Evolutionary conservation across 1,140 invertebrate species (phyloP), one percentile per base, ranked within the genome.

Genomic region (Heterodera carotae): DNA sequence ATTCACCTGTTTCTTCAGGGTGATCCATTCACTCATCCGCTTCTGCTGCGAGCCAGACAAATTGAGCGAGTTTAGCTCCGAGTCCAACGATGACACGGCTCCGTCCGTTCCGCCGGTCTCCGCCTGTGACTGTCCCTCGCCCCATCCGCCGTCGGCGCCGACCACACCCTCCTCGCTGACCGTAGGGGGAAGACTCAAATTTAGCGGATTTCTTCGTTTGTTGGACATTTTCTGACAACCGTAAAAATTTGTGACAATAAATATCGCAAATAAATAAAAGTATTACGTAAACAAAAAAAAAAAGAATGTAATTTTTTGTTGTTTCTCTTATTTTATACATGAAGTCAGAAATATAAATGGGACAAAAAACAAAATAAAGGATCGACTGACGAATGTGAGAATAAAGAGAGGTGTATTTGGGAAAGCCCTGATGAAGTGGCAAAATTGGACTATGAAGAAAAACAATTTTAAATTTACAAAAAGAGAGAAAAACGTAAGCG

Each of bases 21-120:
- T 73, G 25, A 87, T 71, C 83, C 86, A 87, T 48, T 87, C 85
- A n/a, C 76, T 78, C 81, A 87, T 84, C 1, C 86, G 81, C 36
- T 84, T 72, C 31, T 74, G 75, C 59, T 87, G 85, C n/a, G 82
- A 56, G 12, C 83, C 81, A 22, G 85, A 88, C 0, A 88, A 77
- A 29, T 31, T 62, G 31, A 87, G 73, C 5, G 72, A 68, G 69
- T 83, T 78, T 4, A 87, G 76, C 29, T 84, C 80, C 67, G 86
- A 83, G 43, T 84, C 81, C 12, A 86, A 66, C 18, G 79, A 67
- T 31, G 75, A 36, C 34, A 25, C 76, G 56, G 73, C 80, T 59
- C 34, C 68, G 48, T 34, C 22, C 70, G 22, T 73, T 22, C 33
- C 60, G 60, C 22, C 70, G 1, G 8, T 22, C 5, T 48, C 29